phyloP scores from a whole-genome alignment of 2,113 vertebrate species.

The Lucifuga dentata region DNA sequence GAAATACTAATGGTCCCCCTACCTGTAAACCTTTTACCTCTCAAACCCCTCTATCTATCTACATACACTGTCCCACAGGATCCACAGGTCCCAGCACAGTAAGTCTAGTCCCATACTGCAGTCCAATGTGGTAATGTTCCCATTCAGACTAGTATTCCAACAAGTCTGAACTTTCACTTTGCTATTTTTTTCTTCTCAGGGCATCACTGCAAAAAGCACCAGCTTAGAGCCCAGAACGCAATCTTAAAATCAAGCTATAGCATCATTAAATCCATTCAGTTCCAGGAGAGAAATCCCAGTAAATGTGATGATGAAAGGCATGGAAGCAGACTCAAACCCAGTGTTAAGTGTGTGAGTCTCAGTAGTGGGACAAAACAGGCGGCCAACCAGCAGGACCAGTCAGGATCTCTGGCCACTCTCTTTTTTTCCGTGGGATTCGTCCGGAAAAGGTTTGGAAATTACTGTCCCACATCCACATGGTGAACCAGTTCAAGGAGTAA shows the following conservation, averaged over 20 bases:
- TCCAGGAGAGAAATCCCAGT: conserved; percentile 24
- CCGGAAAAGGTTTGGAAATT: conserved; percentile 79
- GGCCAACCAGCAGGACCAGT: conserved; percentile 65
- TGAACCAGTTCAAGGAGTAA: conserved; percentile 75
- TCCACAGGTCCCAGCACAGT: conserved; percentile 41
- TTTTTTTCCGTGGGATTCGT: conserved; percentile 83
- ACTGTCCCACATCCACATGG: conserved; percentile 81
- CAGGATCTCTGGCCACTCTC: conserved; percentile 53
- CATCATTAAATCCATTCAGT: conserved; percentile 63
- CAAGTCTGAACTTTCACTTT: conserved; percentile 44
- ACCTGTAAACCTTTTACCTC: conserved; percentile 45
- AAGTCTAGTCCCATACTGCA: conserved; percentile 55
- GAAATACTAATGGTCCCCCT: conserved; percentile 27
- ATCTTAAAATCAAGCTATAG: conserved; percentile 34
- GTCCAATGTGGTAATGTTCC: conserved; percentile 36
- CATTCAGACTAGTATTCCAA: conserved; percentile 43
- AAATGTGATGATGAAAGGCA: conserved; percentile 24
- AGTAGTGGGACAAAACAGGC: conserved; percentile 43
- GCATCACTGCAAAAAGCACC: conserved; percentile 36
- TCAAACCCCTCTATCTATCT: conserved; percentile 42
- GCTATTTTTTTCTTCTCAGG: too few relatives aligned
- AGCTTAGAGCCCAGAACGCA: conserved; percentile 27
- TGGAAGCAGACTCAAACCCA: conserved; percentile 28
- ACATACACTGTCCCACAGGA: conserved; percentile 33
- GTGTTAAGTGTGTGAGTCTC: conserved; percentile 52